Conservation (phyloP, 2,113 vertebrate genomes). For the Pavo muticus region DNA sequence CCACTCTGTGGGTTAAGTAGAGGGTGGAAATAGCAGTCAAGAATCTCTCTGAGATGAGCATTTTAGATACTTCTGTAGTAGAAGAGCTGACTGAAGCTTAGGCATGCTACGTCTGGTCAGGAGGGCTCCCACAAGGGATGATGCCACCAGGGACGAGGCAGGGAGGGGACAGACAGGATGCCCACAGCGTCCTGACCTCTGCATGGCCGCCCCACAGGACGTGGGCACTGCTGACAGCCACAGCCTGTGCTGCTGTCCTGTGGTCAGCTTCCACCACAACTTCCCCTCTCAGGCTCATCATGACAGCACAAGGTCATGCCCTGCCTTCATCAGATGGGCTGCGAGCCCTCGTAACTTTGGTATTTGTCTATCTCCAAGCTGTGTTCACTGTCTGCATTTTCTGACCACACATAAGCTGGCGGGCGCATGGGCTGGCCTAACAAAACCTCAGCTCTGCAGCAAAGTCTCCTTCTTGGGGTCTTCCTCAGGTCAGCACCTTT, state of each 20-base stretch:
- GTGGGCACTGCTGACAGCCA: neutral
- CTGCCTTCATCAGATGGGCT: neutral
- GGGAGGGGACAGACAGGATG: neutral
- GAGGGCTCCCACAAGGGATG: neutral
- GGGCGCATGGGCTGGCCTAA: neutral
- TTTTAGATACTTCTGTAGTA: neutral
- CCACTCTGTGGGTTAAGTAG: neutral
- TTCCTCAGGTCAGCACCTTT: slow-evolving; percentile 20
- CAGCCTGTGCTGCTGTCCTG: neutral
- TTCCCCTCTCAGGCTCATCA: neutral
- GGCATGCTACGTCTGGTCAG: neutral
- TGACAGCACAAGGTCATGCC: neutral
- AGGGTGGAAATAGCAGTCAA: neutral
- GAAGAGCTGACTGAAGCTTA: neutral
- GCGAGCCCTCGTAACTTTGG: neutral
- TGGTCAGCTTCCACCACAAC: slow-evolving; percentile 3
- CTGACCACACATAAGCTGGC: slow-evolving; percentile 32
- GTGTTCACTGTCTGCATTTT: slow-evolving; percentile 9
- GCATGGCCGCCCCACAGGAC: neutral
- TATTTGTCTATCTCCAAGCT: neutral
- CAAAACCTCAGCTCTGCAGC: slow-evolving; percentile 27
- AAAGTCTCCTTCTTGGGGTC: neutral
- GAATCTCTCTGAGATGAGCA: neutral
- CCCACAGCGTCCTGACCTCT: neutral
- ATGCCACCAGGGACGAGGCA: neutral